Conservation (phyloP, 2,888 invertebrate species). For the Harpalus rufipes region DNA sequence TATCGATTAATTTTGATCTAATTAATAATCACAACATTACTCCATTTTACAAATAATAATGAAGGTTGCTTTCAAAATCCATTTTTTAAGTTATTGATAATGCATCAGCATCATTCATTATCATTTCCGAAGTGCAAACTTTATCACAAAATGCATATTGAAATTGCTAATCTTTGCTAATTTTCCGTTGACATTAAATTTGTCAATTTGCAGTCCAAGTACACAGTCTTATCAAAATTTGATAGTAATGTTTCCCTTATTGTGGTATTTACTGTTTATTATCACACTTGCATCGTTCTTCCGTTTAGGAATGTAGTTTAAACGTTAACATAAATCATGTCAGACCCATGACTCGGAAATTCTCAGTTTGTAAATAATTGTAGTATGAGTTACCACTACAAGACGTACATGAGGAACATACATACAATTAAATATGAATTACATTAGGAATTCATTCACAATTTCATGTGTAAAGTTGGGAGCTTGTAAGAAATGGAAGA, state of each 20-base stretch:
- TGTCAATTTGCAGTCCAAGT: neutral
- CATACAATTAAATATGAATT: constrained; percentile 39
- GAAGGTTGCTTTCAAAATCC: too few relatives aligned
- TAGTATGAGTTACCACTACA: constrained; percentile 35
- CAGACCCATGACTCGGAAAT: constrained; percentile 1
- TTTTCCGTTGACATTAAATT: neutral
- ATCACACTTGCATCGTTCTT: neutral
- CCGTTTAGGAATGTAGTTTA: neutral
- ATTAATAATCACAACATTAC: neutral
- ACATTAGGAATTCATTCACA: constrained; percentile 45
- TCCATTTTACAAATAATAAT: neutral
- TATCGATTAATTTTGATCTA: neutral
- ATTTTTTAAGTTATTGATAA: neutral
- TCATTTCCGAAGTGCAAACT: too few relatives aligned
- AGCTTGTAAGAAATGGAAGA: too few relatives aligned
- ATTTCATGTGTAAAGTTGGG: neutral
- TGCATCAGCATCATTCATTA: too few relatives aligned
- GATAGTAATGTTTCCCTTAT: neutral
- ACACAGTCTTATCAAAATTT: neutral
- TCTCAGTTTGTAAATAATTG: constrained; percentile 29
- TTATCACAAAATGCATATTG: too few relatives aligned
- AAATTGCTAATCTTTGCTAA: too few relatives aligned
- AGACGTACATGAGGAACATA: constrained; percentile 14
- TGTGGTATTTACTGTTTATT: neutral
- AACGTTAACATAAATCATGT: constrained; percentile 12